Base-by-base conservation (phyloP, 2,888 invertebrate genomes). In the Drosophila austrosaltans region DNA sequence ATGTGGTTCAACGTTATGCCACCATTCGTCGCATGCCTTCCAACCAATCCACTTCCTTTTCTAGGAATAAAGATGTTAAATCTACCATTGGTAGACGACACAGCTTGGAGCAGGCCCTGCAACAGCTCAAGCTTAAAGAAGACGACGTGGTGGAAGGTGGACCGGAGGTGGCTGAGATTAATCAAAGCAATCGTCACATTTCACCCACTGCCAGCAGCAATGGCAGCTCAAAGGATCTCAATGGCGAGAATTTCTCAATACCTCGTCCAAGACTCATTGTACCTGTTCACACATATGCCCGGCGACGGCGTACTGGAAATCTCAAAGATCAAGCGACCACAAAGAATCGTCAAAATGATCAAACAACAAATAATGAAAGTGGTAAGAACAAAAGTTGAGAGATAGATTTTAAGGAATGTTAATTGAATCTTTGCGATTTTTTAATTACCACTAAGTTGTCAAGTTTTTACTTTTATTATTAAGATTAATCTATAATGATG, bases 181-280 rank as follows among this genome's bases (percentile, higher is more conserved):
- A 10, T 8, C 28, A 58, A 22, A 63, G n/a, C 10, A 57, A 44
- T 7, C 69, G 69, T n/a, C 79, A 83, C n/a, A 61, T 77, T 28
- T 82, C 82, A 25, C 87, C 82, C 20, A 69, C 77, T 30, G 78
- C 63, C 62, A 86, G 76, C 76, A 84, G 87, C 25, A 76, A 73
- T 80, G 87, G 66, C 90, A 91, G 78, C 76, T 80, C 90, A 3
- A 94, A 94, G 82, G 94, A 94, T 67, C 96, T 83, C 86, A 83
- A 79, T 59, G 82, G 85, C 64, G 83, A 83, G 12, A 83, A 96
- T 87, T 97, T 97, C 92, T 94, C 95, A 76, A 97, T 97, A 91
- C 97, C 97, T 3, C 93, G 97, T 84, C 97, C 97, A 39, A 95
- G 97, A 89, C 94, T 97, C 81, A 96, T 97, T 90, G 97, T 97